phyloP scores from a whole-genome alignment of 2,797 vertebrate species.

The Erithacus rubecula region DNA sequence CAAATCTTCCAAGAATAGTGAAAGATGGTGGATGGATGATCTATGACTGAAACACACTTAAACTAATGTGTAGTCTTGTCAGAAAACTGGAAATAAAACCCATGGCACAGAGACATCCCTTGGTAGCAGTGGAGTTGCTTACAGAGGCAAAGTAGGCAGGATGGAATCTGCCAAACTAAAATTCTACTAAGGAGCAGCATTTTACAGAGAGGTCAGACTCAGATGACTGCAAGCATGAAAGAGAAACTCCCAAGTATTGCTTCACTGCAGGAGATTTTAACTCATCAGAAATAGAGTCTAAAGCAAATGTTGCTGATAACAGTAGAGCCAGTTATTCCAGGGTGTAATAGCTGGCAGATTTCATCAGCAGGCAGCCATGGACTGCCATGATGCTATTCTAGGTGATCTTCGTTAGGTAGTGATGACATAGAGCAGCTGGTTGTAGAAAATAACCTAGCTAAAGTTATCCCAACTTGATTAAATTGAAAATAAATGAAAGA shows the following conservation, averaged over 20 bases:
- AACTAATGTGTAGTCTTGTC: neutral
- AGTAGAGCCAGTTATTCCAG: conserved; percentile 32
- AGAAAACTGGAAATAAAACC: neutral
- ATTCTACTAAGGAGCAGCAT: neutral
- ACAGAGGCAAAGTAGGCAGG: neutral
- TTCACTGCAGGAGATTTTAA: neutral
- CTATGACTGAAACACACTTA: neutral
- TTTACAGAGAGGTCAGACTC: neutral
- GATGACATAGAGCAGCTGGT: conserved; percentile 60
- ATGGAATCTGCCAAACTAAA: neutral
- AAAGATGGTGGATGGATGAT: neutral
- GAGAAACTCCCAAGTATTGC: neutral
- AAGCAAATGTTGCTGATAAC: conserved; percentile 14
- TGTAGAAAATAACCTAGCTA: conserved; percentile 60
- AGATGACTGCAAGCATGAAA: neutral
- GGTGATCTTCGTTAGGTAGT: conserved; percentile 50
- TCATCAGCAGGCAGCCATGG: conserved; percentile 36
- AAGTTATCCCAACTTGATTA: conserved; percentile 39
- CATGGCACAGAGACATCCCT: neutral
- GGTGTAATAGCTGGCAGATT: conserved; percentile 25
- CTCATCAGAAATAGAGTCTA: neutral
- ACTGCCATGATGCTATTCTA: conserved; percentile 48
- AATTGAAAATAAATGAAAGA: conserved; percentile 11
- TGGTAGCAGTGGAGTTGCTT: fast-evolving
- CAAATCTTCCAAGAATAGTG: neutral